These are phyloP conservation scores for Poecilia velifera DNA, from an alignment of 2,797 vertebrate genomes.

Conservation along the genomic window DNA sequence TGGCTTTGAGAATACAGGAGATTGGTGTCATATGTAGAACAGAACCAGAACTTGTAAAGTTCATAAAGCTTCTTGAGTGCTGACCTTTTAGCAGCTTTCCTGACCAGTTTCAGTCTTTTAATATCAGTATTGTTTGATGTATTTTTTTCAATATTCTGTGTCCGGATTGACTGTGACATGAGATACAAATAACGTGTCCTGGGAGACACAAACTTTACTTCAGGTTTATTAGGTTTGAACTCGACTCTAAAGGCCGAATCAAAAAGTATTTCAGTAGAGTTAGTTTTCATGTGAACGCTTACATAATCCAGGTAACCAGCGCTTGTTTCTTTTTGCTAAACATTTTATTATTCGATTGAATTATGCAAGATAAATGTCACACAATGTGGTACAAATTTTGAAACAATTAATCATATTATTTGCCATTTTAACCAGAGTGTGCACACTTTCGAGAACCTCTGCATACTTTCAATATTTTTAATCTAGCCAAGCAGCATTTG, in stretches of 20 bases:
- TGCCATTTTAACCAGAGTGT: not conserved
- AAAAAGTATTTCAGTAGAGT: not conserved
- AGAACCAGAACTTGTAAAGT: not conserved
- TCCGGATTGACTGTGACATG: not conserved
- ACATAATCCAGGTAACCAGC: not conserved
- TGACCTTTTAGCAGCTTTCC: not conserved
- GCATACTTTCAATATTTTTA: not conserved
- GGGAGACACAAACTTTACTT: not conserved
- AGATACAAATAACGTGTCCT: not conserved
- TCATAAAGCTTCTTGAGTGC: not conserved
- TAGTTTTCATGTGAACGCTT: not conserved
- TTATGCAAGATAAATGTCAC: not conserved
- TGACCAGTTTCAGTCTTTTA: not conserved
- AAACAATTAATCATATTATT: not conserved
- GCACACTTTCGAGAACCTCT: not conserved
- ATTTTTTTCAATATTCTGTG: not conserved
- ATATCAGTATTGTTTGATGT: not conserved
- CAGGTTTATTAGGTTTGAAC: not conserved
- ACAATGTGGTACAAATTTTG: not conserved
- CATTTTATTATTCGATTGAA: not conserved
- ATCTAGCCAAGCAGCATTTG: not conserved
- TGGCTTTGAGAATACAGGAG: not conserved
- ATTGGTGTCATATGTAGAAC: not conserved
- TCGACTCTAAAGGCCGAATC: not conserved
- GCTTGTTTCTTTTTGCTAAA: not conserved